Evolutionary conservation across 53 echinoderm and acorn worm species (phyloP).

Genomic region (Antedon mediterranea): DNA sequence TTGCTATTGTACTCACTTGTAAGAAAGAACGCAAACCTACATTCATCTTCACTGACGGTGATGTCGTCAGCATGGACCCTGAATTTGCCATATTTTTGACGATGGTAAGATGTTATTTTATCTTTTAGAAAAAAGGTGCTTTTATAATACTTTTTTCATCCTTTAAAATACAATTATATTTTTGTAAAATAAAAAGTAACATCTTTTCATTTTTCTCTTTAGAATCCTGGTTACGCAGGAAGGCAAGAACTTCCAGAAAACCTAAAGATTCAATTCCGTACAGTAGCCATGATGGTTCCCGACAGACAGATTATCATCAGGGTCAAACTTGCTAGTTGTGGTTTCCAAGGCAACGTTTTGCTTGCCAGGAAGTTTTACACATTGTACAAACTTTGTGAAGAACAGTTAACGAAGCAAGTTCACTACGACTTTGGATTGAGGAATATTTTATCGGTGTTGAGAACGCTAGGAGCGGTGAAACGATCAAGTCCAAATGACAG

Average conservation of each 20-base stretch:
- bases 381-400: constrained; percentile 95
- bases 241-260: constrained; percentile 96
- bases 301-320: constrained; percentile 97
- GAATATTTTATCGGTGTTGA: constrained; percentile 90
- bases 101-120: constrained; percentile 36
- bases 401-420: constrained; percentile 99
- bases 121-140: too few species aligned
- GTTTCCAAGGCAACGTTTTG: constrained; percentile 96
- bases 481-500: constrained; percentile 87
- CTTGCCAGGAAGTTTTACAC: constrained; percentile 97
- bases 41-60: constrained; percentile 96
- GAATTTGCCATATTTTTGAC: constrained; percentile 98
- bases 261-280: constrained; percentile 97
- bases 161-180: not conserved
- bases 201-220: not conserved
- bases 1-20: constrained; percentile 79
- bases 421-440: constrained; percentile 98
- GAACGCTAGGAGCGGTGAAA: constrained; percentile 93
- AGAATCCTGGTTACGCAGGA: constrained; percentile 98
- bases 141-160: too few species aligned
- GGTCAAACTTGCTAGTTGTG: constrained; percentile 91
- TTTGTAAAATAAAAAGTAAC: not conserved
- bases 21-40: constrained; percentile 91
- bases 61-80: constrained; percentile 80
- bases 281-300: constrained; percentile 99